Conservation (phyloP, 2,888 invertebrate species). For the Hemithea aestivaria region DNA sequence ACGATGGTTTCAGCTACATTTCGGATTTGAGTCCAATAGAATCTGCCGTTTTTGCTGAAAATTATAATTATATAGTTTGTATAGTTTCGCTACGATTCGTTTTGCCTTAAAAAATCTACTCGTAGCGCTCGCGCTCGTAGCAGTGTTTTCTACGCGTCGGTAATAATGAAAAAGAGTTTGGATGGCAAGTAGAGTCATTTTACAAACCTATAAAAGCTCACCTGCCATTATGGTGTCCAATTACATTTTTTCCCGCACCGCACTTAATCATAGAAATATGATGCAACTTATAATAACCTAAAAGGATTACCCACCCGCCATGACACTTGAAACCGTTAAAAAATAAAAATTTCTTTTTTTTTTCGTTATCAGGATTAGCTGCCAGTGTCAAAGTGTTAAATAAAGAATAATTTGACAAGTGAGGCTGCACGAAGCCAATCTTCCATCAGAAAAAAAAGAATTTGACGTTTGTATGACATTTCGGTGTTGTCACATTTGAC, state of each 20-base stretch:
- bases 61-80: too few species aligned
- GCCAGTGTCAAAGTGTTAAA: constrained; percentile 79
- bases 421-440: constrained; percentile 52
- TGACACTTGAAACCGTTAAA: constrained; percentile 61
- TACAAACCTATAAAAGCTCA: neutral
- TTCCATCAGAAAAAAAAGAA: constrained; percentile 46
- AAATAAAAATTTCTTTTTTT: constrained; percentile 45
- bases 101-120: too few species aligned
- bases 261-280: constrained; percentile 54
- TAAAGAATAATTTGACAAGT: constrained; percentile 76
- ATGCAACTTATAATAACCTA: constrained; percentile 65
- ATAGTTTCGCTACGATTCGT: too few species aligned
- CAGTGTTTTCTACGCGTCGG: too few species aligned
- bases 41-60: too few species aligned
- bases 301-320: constrained; percentile 73
- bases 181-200: too few species aligned
- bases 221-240: constrained; percentile 41
- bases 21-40: too few species aligned
- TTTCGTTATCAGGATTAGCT: constrained; percentile 67
- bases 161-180: too few species aligned
- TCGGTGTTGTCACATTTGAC: constrained; percentile 52
- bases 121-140: too few species aligned
- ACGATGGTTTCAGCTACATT: too few species aligned
- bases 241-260: constrained; percentile 51
- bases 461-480: constrained; percentile 69